phyloP scores from a whole-genome alignment of 2,888 invertebrate species.

The Drosophila mimetica region DNA sequence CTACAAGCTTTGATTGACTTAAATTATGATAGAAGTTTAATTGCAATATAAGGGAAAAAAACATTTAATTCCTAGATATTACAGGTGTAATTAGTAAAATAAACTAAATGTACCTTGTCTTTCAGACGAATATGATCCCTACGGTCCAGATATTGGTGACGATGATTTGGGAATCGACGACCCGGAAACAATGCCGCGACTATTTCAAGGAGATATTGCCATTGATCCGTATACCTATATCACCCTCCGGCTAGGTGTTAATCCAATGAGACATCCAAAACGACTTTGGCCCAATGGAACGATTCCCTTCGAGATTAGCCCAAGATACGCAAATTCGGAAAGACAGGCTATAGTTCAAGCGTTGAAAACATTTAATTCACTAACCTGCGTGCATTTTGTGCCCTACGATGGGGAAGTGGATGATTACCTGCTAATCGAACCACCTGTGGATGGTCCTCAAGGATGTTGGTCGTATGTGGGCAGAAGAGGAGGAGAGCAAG shows the following conservation, averaged over 20 bases:
- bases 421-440: slow-evolving; percentile 88
- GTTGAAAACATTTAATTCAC: slow-evolving; percentile 87
- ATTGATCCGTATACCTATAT: slow-evolving; percentile 87
- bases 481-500: slow-evolving; percentile 89
- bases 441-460: slow-evolving; percentile 87
- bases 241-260: slow-evolving; percentile 87
- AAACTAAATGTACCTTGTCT: not conserved
- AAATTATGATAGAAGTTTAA: no score
- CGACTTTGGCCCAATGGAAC: slow-evolving; percentile 88
- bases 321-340: slow-evolving; percentile 84
- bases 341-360: slow-evolving; percentile 87
- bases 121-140: slow-evolving; percentile 70
- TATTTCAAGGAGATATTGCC: slow-evolving; percentile 89
- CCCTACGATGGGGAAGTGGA: slow-evolving; percentile 88
- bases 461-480: slow-evolving; percentile 93
- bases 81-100: no score
- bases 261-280: slow-evolving; percentile 88
- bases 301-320: slow-evolving; percentile 88
- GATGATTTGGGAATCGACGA: slow-evolving; percentile 84
- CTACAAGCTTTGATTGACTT: no score
- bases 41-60: no score
- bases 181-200: slow-evolving; percentile 88
- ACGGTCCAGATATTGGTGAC: slow-evolving; percentile 62
- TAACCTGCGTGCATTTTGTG: slow-evolving; percentile 88
- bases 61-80: no score